Base-by-base conservation (phyloP, 2,113 vertebrate genomes). In the Burhinus oedicnemus region DNA sequence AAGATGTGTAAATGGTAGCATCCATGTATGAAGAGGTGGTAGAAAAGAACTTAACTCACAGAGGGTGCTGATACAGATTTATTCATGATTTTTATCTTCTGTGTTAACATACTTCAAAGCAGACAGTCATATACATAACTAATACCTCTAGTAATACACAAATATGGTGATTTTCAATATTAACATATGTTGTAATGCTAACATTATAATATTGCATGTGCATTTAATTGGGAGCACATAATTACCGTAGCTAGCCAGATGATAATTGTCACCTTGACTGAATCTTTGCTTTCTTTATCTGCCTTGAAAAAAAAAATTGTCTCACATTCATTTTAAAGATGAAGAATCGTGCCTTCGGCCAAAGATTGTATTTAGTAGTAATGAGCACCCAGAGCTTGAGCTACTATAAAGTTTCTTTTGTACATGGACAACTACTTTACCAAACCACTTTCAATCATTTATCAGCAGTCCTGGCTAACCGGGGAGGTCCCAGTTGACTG, bases 211-310 rank as follows among this genome's bases (percentile, higher is more conserved):
- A 51, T 23, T 90, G 42, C 21, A 76, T 60, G 20, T 87, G 26
- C 25, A 38, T 75, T 90, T 94, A 61, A 47, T 76, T 91, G 54
- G 27, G 60, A 90, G 34, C 26, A 61, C 61, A 6, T 91, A 78
- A 83, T 88, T 90, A 57, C 20, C 2, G 1, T 65, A 88, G 55
- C 38, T 81, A 88, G 60, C 68, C 86, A 93, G 79, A 94, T 96
- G 83, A 88, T 91, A 96, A 96, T 91, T 98, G 96, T 97, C 97
- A 98, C 85, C 92, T 97, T 96, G 89, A 95, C 93, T 96, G 90
- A 95, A 83, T 97, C 92, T 95, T 95, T 91, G 47, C 83, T 94
- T 90, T 77, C 62, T 90, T 93, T 81, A 79, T 62, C 34, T 90
- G 36, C 61, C 26, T 87, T 52, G 38, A 42, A 57, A 54, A 95